phyloP scores from a whole-genome alignment of 2,113 vertebrate species.

The Bubo scandiacus region DNA sequence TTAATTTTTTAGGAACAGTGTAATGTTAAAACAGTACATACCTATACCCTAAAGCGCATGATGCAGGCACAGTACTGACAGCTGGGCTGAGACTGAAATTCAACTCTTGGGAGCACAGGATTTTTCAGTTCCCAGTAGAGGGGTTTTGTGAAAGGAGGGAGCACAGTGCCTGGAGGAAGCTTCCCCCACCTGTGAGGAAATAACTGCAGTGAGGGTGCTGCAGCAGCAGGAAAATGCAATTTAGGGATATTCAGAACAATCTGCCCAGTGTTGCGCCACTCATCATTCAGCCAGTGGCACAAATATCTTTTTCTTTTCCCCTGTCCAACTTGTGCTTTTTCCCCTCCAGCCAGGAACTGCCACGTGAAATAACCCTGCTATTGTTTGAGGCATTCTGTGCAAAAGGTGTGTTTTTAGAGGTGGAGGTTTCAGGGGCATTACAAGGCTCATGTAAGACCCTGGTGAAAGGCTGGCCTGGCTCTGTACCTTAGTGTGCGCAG shows the following conservation, averaged over 20 bases:
- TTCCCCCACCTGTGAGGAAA: background rate
- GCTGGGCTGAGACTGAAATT: background rate
- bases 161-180: background rate
- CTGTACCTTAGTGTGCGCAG: background rate
- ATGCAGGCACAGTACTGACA: fast-evolving
- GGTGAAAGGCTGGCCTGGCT: background rate
- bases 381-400: background rate
- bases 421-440: background rate
- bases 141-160: background rate
- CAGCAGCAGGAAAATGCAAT: background rate
- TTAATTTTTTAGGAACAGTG: background rate
- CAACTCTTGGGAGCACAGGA: background rate
- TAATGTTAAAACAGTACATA: background rate
- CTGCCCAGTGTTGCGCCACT: background rate
- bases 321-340: background rate
- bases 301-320: too few species aligned
- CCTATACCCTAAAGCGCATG: fast-evolving
- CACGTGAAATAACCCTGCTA: background rate
- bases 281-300: background rate
- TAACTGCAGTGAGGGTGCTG: background rate
- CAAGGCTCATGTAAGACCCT: fast-evolving
- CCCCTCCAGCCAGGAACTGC: background rate
- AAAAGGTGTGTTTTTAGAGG: background rate
- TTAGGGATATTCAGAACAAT: background rate
- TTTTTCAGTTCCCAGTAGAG: background rate